These are phyloP conservation scores for Sesia apiformis DNA, from an alignment of 2,888 invertebrate genomes.

Conservation along the genomic window DNA sequence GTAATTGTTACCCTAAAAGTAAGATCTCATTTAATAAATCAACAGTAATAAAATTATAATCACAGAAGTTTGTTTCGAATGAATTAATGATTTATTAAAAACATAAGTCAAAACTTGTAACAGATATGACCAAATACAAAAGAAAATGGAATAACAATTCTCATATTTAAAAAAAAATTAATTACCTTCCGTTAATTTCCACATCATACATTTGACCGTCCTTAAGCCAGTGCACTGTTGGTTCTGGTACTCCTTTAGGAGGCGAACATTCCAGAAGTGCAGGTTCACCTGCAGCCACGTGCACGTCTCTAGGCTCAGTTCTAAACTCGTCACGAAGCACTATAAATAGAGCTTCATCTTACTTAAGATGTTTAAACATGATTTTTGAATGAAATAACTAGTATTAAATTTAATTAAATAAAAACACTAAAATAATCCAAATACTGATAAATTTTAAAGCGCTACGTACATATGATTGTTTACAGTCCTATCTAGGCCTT, in stretches of 20 bases:
- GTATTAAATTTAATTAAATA: no score
- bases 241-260: constrained; percentile 96
- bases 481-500: no score
- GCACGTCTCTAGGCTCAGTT: constrained; percentile 89
- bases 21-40: background rate
- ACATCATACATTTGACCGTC: constrained; percentile 77
- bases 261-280: constrained; percentile 94
- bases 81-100: no score
- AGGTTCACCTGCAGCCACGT: constrained; percentile 94
- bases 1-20: constrained; percentile 81
- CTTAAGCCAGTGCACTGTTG: constrained; percentile 93
- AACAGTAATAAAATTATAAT: background rate
- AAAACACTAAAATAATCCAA: no score
- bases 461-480: no score
- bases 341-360: constrained; percentile 37
- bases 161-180: background rate
- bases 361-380: no score
- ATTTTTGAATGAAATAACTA: no score
- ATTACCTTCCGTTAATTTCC: constrained; percentile 76
- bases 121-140: no score
- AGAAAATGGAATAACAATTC: no score
- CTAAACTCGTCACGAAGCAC: constrained; percentile 97
- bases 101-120: no score
- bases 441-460: no score
- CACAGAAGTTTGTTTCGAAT: no score